phyloP scores from a whole-genome alignment of 1,140 invertebrate genomes.

The Brachionus paranguensis region DNA sequence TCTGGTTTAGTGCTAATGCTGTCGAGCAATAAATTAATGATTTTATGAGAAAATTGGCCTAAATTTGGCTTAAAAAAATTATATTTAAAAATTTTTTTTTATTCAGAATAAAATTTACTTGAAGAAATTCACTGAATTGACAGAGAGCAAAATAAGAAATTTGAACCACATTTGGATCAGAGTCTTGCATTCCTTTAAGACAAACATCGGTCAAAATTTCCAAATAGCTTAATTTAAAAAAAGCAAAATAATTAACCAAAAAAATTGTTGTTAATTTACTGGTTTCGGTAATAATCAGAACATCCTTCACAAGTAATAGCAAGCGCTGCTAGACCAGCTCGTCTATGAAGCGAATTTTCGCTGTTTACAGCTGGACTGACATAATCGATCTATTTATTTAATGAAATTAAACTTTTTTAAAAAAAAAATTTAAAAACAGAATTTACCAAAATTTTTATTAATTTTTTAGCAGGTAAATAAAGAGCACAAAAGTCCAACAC shows the following conservation, averaged over 20 bases:
- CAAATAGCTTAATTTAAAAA: background rate
- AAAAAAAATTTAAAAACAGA: background rate
- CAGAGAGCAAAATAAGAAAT: conserved; percentile 30
- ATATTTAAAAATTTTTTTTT: background rate
- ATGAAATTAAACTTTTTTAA: background rate
- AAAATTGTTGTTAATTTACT: background rate
- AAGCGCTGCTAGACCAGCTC: conserved; percentile 23
- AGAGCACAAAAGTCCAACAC: conserved; percentile 31
- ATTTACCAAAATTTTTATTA: conserved; percentile 31
- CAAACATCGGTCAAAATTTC: conserved; percentile 35
- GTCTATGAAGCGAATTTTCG: conserved; percentile 12
- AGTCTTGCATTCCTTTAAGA: conserved; percentile 32
- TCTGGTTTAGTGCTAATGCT: background rate
- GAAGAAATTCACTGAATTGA: conserved; percentile 37
- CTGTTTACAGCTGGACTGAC: conserved; percentile 5
- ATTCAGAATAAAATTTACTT: background rate
- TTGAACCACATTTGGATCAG: conserved; percentile 6
- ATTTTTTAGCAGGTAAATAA: conserved; percentile 32
- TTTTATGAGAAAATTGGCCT: background rate
- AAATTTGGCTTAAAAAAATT: conserved; percentile 13
- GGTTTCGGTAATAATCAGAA: conserved; percentile 30
- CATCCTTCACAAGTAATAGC: conserved; percentile 39
- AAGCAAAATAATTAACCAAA: background rate
- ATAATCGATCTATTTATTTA: background rate
- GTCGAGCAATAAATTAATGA: conserved; percentile 4